Base-by-base conservation (phyloP, 2,113 vertebrate genomes). In the Atlantisia rogersi region DNA sequence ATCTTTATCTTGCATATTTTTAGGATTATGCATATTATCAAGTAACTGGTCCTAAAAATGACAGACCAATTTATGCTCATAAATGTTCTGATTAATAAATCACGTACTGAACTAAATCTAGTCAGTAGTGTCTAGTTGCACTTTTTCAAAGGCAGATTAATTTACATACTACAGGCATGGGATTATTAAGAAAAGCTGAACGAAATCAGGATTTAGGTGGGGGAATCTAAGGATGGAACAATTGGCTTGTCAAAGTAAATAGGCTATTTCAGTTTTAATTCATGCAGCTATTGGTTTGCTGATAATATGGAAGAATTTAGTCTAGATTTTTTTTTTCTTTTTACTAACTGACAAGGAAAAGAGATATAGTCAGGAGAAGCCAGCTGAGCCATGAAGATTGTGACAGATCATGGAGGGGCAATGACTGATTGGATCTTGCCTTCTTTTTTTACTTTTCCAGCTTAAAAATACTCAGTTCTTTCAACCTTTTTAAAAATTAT, bases 131-230 rank as follows among this genome's bases (percentile, higher is more conserved):
- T 73, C 63, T 88, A 82, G 21, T 15, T 87, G 25, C 0, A 0
- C 50, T 87, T 92, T 96, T 90, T 69, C 67, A 79, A 94, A 95
- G 37, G 40, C 50, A 90, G 71, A 78, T 86, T 93, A 88, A 86
- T 92, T 82, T 69, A 55, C 37, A 74, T 85, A 65, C 25, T 89
- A 73, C 22, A 85, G 40, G 20, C 40, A 85, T 26, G 42, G 25
- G 40, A 65, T 79, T 89, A 77, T 87, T 88, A 73, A 70, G 44
- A 82, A 91, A 87, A 37, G 14, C n/a, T 65, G 16, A 78, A 79
- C 87, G 70, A 76, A 87, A 82, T 59, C 29, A 55, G 44, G n/a
- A 82, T 87, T 82, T 80, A 86, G 44, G 28, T 83, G 59, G 42
- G n/a, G 21, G 75, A 87, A 9, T 73, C 65, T 89, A 63, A 71